Evolutionary conservation across 2,888 invertebrate genomes (phyloP).

Genomic region (Nineta flava): DNA sequence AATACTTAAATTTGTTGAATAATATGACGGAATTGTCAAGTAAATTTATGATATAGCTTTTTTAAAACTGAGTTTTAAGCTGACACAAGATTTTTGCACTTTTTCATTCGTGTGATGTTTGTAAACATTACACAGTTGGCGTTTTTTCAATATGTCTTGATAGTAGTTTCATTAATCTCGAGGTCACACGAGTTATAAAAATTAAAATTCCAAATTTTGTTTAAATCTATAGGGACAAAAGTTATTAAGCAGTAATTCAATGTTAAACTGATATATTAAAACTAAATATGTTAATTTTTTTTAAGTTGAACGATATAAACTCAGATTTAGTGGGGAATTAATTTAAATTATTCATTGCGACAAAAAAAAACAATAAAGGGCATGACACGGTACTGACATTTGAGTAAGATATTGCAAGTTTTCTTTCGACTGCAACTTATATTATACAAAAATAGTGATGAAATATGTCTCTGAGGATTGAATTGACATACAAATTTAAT

Average conservation of each 20-base stretch:
- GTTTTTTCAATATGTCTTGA: neutral
- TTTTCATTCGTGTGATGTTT: neutral
- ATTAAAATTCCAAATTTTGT: neutral
- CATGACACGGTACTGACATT: neutral
- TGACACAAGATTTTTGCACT: neutral
- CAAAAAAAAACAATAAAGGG: neutral
- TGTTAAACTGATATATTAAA: neutral
- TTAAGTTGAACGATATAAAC: neutral
- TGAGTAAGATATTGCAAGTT: no score
- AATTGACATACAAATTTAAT: no score
- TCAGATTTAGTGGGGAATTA: neutral
- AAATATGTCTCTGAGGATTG: no score
- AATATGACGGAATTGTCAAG: neutral
- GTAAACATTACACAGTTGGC: conserved; percentile 1
- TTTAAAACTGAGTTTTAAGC: neutral
- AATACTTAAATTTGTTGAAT: neutral
- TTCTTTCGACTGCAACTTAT: no score
- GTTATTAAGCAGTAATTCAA: neutral
- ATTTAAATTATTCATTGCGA: neutral
- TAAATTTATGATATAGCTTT: conserved; percentile 1
- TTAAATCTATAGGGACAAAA: neutral
- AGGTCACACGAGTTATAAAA: neutral
- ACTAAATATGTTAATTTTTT: neutral
- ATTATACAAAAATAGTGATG: no score
- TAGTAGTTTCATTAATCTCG: neutral